A percentile compares a stretch with the other conserved stretches of the same genome.
phyloP scores from a whole-genome alignment of 2,797 vertebrate species.

The Sebastes elongatus region DNA sequence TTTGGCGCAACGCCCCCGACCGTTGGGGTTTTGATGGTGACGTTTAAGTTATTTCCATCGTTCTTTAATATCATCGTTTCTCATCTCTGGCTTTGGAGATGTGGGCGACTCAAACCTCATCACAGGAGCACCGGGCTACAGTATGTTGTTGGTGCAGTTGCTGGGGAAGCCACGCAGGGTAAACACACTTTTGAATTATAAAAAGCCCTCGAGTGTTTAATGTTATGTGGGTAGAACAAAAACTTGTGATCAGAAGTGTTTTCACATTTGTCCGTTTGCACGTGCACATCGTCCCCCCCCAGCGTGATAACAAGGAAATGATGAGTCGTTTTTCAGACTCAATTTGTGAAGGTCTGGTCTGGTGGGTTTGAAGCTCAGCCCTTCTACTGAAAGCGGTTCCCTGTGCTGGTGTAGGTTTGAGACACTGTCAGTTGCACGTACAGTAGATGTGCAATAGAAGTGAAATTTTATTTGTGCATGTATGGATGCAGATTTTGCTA shows the following conservation, averaged over 20 bases:
- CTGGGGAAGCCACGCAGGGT: constrained; percentile 22
- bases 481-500: no score
- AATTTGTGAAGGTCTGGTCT: constrained; percentile 40
- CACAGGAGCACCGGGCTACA: constrained; percentile 12
- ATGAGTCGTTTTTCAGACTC: constrained; percentile 21
- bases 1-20: constrained; percentile 44
- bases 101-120: constrained; percentile 60
- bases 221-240: constrained; percentile 3
- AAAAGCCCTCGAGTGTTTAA: constrained; percentile 17
- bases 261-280: constrained; percentile 9
- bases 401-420: background rate
- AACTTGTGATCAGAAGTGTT: background rate
- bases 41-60: constrained; percentile 61
- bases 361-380: constrained; percentile 1
- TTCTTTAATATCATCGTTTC: constrained; percentile 60
- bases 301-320: constrained; percentile 7
- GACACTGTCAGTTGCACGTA: background rate
- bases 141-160: constrained; percentile 22
- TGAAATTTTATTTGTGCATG: background rate
- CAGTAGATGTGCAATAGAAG: background rate
- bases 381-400: background rate
- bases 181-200: constrained; percentile 49
- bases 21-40: constrained; percentile 56
- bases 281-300: background rate
- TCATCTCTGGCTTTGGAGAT: constrained; percentile 57